These are phyloP conservation scores for Chrosomus eos DNA, from an alignment of 2,797 vertebrate genomes.

Conservation along the genomic window DNA sequence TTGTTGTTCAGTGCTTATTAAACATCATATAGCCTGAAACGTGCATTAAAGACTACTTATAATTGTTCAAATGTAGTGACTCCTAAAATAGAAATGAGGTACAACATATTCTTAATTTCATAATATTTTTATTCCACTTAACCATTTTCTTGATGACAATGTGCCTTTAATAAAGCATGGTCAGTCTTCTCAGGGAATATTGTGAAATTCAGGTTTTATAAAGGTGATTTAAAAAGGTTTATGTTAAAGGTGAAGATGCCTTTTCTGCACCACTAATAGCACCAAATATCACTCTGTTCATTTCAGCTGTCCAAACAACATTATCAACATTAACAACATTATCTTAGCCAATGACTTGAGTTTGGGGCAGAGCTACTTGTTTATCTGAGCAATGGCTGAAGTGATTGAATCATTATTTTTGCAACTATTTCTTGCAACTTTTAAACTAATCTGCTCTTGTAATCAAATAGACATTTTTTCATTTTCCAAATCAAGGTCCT, in stretches of 20 bases:
- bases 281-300: neutral
- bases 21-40: neutral
- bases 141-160: neutral
- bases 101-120: conserved; percentile 14
- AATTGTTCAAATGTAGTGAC: neutral
- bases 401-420: too few relatives aligned
- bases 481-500: neutral
- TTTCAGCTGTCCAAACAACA: too few relatives aligned
- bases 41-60: neutral
- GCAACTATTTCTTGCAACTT: neutral
- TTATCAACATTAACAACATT: too few relatives aligned
- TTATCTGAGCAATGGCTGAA: neutral
- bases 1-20: neutral
- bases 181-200: neutral
- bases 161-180: neutral
- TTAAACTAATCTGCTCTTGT: neutral
- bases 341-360: neutral
- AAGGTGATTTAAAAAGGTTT: neutral
- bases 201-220: neutral
- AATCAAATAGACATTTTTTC: neutral
- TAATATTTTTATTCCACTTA: conserved; percentile 6
- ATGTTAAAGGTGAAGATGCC: neutral
- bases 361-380: neutral
- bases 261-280: neutral
- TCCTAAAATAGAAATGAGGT: neutral